These are phyloP conservation scores for Tachypleus tridentatus DNA, from an alignment of 1,140 invertebrate species.

Conservation along the genomic window DNA sequence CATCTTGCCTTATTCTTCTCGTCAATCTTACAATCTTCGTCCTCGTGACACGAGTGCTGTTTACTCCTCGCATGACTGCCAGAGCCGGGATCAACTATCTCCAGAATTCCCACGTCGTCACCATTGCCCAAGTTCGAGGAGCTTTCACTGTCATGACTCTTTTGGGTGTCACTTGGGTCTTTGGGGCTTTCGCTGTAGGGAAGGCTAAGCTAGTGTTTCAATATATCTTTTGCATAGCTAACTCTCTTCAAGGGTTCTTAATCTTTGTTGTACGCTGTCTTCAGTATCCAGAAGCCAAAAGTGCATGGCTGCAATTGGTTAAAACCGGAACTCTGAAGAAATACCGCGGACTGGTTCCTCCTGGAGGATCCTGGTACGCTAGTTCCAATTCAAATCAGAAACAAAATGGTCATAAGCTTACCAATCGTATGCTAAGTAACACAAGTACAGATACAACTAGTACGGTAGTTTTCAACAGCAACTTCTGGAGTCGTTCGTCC, in stretches of 20 bases:
- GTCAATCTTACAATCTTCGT: slow-evolving; percentile 39
- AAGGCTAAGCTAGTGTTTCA: slow-evolving; percentile 37
- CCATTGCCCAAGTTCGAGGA: slow-evolving; percentile 37
- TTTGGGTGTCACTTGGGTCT: slow-evolving; percentile 43
- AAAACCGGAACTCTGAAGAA: slow-evolving; percentile 29
- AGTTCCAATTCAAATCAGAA: slow-evolving; percentile 18
- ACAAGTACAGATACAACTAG: neutral
- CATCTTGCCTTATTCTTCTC: slow-evolving; percentile 38
- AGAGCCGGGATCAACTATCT: slow-evolving; percentile 1
- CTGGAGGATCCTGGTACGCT: slow-evolving; percentile 15
- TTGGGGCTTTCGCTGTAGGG: slow-evolving; percentile 40
- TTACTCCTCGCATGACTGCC: slow-evolving; percentile 28
- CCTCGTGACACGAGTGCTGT: slow-evolving; percentile 37
- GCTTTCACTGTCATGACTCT: slow-evolving; percentile 42
- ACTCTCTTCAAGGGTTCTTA: slow-evolving; percentile 41
- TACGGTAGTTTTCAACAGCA: slow-evolving; percentile 3
- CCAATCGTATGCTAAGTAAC: slow-evolving; percentile 11
- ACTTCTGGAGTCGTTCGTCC: neutral
- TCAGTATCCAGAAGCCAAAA: slow-evolving; percentile 38
- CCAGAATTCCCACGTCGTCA: slow-evolving; percentile 13
- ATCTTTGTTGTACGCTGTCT: slow-evolving; percentile 42
- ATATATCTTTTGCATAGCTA: slow-evolving; percentile 41
- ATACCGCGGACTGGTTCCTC: slow-evolving; percentile 16
- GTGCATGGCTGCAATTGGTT: slow-evolving; percentile 36
- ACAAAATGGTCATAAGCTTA: slow-evolving; percentile 15